These are phyloP conservation scores for Lanius collurio DNA, from an alignment of 2,113 vertebrate species.

Conservation along the genomic window DNA sequence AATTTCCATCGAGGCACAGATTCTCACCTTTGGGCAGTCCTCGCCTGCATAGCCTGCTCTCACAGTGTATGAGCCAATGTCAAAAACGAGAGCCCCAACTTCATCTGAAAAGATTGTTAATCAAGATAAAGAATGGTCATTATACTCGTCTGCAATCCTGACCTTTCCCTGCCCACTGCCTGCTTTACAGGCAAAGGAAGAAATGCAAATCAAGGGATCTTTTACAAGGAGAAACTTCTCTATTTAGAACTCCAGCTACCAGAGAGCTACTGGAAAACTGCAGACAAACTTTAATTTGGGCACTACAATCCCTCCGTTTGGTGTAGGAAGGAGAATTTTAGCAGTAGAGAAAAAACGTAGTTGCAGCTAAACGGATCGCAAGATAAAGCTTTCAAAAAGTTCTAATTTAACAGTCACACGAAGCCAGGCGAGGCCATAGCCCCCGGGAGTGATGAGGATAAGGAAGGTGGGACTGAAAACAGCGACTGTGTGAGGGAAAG, in stretches of 20 bases:
- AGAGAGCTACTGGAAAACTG: not conserved
- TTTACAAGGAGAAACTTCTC: not conserved
- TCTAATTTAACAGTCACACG: not conserved
- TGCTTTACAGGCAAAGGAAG: not conserved
- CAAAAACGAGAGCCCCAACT: conserved; percentile 96
- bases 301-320: not conserved
- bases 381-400: not conserved
- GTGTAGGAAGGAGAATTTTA: not conserved
- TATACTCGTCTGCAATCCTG: not conserved
- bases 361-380: not conserved
- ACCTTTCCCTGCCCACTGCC: not conserved
- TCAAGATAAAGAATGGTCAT: not conserved
- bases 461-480: not conserved
- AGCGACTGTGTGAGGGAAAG: accelerated
- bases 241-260: not conserved
- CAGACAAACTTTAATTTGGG: not conserved
- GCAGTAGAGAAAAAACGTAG: accelerated
- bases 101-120: conserved; percentile 83
- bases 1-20: not conserved
- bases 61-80: conserved; percentile 96
- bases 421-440: not conserved
- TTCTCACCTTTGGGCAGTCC: conserved; percentile 95
- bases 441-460: not conserved
- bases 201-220: not conserved
- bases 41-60: conserved; percentile 98